Conservation (phyloP, 2,113 vertebrate species). For the Campylomormyrus numenius region DNA sequence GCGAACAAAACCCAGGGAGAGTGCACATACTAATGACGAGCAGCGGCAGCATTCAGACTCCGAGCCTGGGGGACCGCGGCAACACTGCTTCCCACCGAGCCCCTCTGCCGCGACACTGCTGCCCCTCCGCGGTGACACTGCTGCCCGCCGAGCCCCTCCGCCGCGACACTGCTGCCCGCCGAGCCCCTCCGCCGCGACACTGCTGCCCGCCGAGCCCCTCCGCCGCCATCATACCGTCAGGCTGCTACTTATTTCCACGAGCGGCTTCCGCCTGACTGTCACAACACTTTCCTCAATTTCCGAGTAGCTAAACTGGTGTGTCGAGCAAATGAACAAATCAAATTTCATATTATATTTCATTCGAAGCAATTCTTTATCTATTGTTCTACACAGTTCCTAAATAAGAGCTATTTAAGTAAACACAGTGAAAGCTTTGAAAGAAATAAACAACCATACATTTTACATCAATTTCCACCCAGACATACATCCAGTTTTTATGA, state of each 20-base stretch:
- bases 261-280: not conserved
- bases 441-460: not conserved
- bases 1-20: not conserved
- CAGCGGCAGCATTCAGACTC: not conserved
- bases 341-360: not conserved
- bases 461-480: not conserved
- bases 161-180: not conserved
- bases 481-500: not conserved
- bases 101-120: not conserved
- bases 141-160: not conserved
- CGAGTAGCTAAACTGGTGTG: not conserved
- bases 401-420: not conserved
- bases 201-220: not conserved
- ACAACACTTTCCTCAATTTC: not conserved
- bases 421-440: not conserved
- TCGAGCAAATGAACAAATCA: not conserved
- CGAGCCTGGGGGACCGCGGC: not conserved
- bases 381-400: conserved; percentile 3
- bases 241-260: not conserved
- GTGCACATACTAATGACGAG: not conserved
- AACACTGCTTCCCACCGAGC: not conserved
- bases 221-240: not conserved
- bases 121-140: not conserved
- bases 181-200: not conserved
- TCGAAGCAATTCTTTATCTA: not conserved